Evolutionary conservation across 2,888 invertebrate species (phyloP), one percentile per base, ranked within the genome.

Genomic region (Epistrophe grossulariae): DNA sequence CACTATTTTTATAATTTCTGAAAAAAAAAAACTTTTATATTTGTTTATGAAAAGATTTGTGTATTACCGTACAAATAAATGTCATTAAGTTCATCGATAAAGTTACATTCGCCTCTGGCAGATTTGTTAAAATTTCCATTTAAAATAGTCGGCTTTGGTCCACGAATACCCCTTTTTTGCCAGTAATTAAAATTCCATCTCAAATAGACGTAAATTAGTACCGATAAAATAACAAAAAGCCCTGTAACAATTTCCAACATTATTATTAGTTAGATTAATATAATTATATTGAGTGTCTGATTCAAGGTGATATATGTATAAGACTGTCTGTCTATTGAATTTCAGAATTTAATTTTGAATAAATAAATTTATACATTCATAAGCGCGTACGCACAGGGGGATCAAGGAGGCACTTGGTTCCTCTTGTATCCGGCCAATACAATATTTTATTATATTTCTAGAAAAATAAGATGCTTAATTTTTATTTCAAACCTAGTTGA

Each of bases 151-250:
- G 93, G 93, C 45, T 89, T 89, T 0, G 93, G 93, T 8, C 92
- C 93, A 2, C 89, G 82, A 15, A 94, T 88, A 1, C 91, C 91
- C 0, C 90, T 89, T n/a, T 89, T 90, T 24, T 89, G 89, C 93
- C 94, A 94, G 81, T 91, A 92, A 28, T 90, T 88, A 73, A 91
- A 92, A 55, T 91, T 90, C 89, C 91, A 91, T 8, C 90, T 91
- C 7, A 92, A 88, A 77, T 91, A 92, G 40, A 87, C 35, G 84
- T 89, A 92, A 62, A 90, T 88, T 71, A 89, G 43, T n/a, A 45
- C 17, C 3, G 52, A 17, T 5, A 28, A 10, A 17, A 76, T 24
- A 11, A 31, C 31, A 11, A 55, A 11, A 24, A 60, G 19, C 45
- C 59, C 17, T 31, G 43, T 43, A n/a, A 52, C 19, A 13, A 43